These are phyloP conservation scores for Phataginus tetradactyla DNA, from an alignment of 2,797 vertebrate genomes.

Conservation along the genomic window DNA sequence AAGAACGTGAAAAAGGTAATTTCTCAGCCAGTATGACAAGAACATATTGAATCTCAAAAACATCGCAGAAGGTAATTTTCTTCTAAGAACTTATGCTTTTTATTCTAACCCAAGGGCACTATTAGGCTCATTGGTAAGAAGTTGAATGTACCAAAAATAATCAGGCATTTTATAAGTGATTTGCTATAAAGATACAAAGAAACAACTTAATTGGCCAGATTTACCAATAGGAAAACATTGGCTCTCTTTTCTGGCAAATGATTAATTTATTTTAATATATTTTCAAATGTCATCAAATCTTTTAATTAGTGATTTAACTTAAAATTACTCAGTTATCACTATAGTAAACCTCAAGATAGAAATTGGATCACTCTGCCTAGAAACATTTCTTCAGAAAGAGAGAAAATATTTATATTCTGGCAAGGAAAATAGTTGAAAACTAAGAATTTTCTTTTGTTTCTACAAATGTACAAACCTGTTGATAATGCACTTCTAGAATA, in stretches of 20 bases:
- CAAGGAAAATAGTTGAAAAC: neutral
- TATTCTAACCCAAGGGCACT: neutral
- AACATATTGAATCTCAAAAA: constrained; percentile 30
- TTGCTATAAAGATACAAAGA: neutral
- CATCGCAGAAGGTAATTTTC: neutral
- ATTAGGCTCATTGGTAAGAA: neutral
- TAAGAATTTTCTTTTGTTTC: neutral
- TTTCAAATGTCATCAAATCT: neutral
- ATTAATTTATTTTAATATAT: neutral
- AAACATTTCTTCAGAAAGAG: neutral
- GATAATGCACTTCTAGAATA: neutral
- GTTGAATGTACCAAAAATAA: neutral
- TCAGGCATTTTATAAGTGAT: neutral
- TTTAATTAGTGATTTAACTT: neutral
- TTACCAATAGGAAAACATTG: neutral
- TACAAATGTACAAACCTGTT: neutral
- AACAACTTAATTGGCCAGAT: neutral
- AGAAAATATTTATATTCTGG: neutral
- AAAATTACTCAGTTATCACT: neutral
- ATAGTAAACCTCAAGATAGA: neutral
- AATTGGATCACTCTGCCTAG: neutral
- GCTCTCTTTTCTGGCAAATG: neutral
- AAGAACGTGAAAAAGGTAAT: constrained; percentile 30
- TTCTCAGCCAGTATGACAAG: constrained; percentile 14
- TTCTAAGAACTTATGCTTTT: neutral